Evolutionary conservation across 1,140 invertebrate species (phyloP), one percentile per base, ranked within the genome.

Genomic region (Argopecten irradians): DNA sequence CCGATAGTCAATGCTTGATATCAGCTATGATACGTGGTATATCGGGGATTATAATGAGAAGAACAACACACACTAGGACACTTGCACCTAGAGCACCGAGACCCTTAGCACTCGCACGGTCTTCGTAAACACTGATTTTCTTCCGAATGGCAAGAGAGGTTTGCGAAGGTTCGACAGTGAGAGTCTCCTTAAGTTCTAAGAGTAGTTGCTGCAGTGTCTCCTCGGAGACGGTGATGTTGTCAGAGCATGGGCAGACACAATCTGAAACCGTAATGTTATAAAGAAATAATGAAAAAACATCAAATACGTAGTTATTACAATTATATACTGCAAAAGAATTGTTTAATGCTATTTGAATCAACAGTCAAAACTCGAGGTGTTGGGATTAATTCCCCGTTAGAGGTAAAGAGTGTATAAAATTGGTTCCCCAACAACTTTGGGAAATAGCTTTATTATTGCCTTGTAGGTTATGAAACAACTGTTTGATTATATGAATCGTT

Each of bases 21-120:
- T 71, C 55, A 3, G 55, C n/a, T 22, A 28, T 16, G 55, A 71
- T 71, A 5, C 55, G 55, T 22, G 55, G 55, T 71, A 71, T 71
- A 71, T 71, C 55, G 22, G 55, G 55, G 11, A 71, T 11, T 22
- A 71, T 71, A 11, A 71, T 71, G 0, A 71, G 55, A 3, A 71
- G 55, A 16, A 71, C 5, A n/a, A 71, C 55, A 71, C 55, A 71
- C 55, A 71, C 55, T 2, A 71, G 55, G 5, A 71, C 55, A 71
- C 22, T 16, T n/a, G 16, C 55, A 71, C 55, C 55, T 71, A 71
- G n/a, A 71, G 55, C 55, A 0, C 55, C 55, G 55, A 71, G 55
- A 71, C 55, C 55, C 28, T 71, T 71, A n/a, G 55, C 55, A 71
- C 55, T 71, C 22, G 55, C 55, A 71, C 55, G 55, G n/a, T 71